Evolutionary conservation across 2,797 vertebrate species (phyloP), one percentile per base, ranked within the genome.

Genomic region (Diglossa cyanea): DNA sequence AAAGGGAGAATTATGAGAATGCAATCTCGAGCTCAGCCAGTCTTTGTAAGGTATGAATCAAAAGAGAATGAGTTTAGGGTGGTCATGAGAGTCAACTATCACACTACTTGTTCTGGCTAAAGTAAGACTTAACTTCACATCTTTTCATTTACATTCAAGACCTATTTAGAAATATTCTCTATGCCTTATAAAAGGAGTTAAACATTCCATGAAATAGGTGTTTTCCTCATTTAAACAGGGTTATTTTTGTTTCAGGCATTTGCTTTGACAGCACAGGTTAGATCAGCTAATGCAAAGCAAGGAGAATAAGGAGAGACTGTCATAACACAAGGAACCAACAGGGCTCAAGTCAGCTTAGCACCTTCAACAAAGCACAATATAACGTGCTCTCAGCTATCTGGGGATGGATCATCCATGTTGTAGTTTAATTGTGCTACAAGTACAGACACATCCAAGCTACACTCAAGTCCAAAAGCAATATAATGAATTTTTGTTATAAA

Each of bases 241-340:
- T 73, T 86, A 66, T 62, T 95, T 95, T 79, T 90, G 35, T 92
- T 95, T 80, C 54, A 77, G 55, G 25, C 74, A 63, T 75, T 61
- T 74, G 44, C 19, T 88, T 74, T 3, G 1, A 8, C 12, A 91
- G 54, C 28, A 70, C n/a, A 76, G 60, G 53, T 68, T 54, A 92
- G 35, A 73, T 42, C 24, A 39, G 10, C 61, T 72, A 71, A 68
- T 16, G 25, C 35, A 60, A 76, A 79, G 31, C 57, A 67, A 2
- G 3, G 18, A 48, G 23, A 86, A 61, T 10, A 72, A 67, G 2
- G 17, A 50, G 28, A 47, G 35, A 86, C 68, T n/a, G 26, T 21
- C 26, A 15, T 13, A 70, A 68, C 10, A 68, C 23, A 70, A 42
- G 24, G n/a, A 26, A 60, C 31, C 12, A 24, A 20, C 13, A 48